Conservation (phyloP, 2,113 vertebrate species). For the Riparia riparia region DNA sequence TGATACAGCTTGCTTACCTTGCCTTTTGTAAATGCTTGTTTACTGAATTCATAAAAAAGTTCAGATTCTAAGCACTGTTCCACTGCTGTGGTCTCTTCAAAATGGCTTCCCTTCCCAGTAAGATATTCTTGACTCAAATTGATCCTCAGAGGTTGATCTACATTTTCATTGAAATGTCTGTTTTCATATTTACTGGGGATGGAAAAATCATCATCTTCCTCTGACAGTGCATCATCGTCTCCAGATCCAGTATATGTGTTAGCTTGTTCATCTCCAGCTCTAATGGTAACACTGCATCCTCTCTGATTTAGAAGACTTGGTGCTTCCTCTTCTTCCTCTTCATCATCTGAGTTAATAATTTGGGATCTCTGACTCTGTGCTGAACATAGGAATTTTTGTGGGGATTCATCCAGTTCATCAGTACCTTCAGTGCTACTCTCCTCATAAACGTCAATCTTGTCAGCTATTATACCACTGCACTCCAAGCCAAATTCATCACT, state of each 20-base stretch:
- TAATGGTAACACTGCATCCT: slow-evolving; percentile 62
- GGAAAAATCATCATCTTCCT: slow-evolving; percentile 77
- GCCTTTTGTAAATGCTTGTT: slow-evolving; percentile 86
- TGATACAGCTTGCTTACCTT: slow-evolving; percentile 79
- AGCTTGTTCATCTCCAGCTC: slow-evolving; percentile 78
- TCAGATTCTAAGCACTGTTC: slow-evolving; percentile 31
- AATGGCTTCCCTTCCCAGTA: slow-evolving; percentile 41
- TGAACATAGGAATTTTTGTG: slow-evolving; percentile 29
- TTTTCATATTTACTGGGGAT: slow-evolving; percentile 24
- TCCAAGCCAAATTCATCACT: slow-evolving; percentile 63
- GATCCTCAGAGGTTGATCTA: background rate
- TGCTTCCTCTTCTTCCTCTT: slow-evolving; percentile 74
- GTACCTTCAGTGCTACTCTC: slow-evolving; percentile 68
- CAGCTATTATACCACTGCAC: background rate
- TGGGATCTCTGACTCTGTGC: background rate
- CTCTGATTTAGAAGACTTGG: slow-evolving; percentile 4
- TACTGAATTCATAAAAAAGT: slow-evolving; percentile 86
- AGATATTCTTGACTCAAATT: slow-evolving; percentile 54
- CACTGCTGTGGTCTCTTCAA: slow-evolving; percentile 21
- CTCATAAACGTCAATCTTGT: slow-evolving; percentile 55
- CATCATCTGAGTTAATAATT: slow-evolving; percentile 73
- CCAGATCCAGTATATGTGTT: slow-evolving; percentile 78
- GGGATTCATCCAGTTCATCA: slow-evolving; percentile 71
- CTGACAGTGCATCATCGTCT: slow-evolving; percentile 83
- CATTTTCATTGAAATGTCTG: slow-evolving; percentile 20